A percentile compares a stretch with the other conserved stretches of the same genome.
phyloP scores from a whole-genome alignment of 2,888 invertebrate genomes.

The Mimas tiliae region DNA sequence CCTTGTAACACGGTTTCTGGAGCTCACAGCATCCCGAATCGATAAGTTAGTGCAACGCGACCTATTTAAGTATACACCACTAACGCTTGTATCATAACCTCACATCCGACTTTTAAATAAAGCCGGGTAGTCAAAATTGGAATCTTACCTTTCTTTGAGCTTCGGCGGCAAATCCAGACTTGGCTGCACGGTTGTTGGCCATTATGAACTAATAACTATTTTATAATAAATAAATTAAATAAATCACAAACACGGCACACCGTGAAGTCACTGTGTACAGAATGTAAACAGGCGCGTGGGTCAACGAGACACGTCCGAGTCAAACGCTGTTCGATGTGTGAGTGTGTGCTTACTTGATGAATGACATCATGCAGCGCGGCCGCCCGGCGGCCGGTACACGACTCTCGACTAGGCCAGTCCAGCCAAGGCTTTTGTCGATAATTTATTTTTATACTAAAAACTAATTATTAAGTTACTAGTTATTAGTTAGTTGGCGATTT shows the following conservation, averaged over 20 bases:
- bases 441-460: neutral
- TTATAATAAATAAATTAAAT: constrained; percentile 64
- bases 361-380: constrained; percentile 77
- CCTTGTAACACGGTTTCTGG: constrained; percentile 72
- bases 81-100: constrained; percentile 33
- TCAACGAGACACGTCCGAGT: constrained; percentile 55
- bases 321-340: constrained; percentile 70
- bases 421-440: constrained; percentile 46
- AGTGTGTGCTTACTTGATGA: constrained; percentile 72
- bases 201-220: constrained; percentile 78
- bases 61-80: constrained; percentile 48
- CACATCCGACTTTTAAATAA: constrained; percentile 38
- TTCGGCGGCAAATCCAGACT: constrained; percentile 98
- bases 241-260: constrained; percentile 76
- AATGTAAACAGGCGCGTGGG: constrained; percentile 77
- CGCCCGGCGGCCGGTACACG: constrained; percentile 54
- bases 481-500: too few species aligned
- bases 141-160: constrained; percentile 95
- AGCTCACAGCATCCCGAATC: constrained; percentile 78
- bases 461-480: neutral
- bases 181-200: constrained; percentile 93
- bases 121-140: constrained; percentile 44
- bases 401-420: constrained; percentile 43
- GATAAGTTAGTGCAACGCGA: constrained; percentile 56
- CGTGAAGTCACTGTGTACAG: constrained; percentile 74